Evolutionary conservation across 2,888 invertebrate genomes (phyloP), one percentile per base, ranked within the genome.

Genomic region (Melipona bicolor): DNA sequence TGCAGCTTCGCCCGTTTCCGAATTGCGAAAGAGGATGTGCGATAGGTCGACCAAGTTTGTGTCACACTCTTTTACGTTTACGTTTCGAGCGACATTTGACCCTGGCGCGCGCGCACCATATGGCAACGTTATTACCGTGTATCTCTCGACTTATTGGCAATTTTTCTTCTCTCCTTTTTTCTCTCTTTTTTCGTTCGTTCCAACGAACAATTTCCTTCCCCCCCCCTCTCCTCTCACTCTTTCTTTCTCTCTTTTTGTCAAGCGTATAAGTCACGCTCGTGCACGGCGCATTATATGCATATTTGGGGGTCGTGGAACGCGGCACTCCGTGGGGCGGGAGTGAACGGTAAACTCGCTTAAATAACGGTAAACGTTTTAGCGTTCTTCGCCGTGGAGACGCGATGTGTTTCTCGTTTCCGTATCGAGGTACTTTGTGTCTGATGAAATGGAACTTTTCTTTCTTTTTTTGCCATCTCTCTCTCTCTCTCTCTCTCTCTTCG

Each of bases 11-110:
- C 88, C 89, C 89, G 80, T 88, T 87, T 82, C 86, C 77, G 32
- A 80, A 77, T 74, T 79, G 81, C 62, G 77, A 87, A 88, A 88
- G 89, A 91, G 92, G 90, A 92, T 92, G 91, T 90, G 9, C 9
- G 93, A 93, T 92, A 92, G 92, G 87, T 84, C 77, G 86, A 80
- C 77, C 69, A 86, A 87, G 71, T 89, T 89, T n/a, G n/a, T 89
- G 89, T 76, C 85, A 77, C 77, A 52, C 68, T 75, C 13, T 74
- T 87, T 81, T 73, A 65, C 81, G 69, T 59, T 56, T 43, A 1
- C 9, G 43, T 43, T 50, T 72, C 69, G 73, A 67, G 64, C 65
- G 73, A 64, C 64, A 49, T 77, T 77, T 67, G 73, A 65, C 77
- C 75, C 75, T 49, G 64, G 19, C 54, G 76, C 24, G 77, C 59